Conservation (phyloP, 2,888 invertebrate species). For the Synergus itoensis region DNA sequence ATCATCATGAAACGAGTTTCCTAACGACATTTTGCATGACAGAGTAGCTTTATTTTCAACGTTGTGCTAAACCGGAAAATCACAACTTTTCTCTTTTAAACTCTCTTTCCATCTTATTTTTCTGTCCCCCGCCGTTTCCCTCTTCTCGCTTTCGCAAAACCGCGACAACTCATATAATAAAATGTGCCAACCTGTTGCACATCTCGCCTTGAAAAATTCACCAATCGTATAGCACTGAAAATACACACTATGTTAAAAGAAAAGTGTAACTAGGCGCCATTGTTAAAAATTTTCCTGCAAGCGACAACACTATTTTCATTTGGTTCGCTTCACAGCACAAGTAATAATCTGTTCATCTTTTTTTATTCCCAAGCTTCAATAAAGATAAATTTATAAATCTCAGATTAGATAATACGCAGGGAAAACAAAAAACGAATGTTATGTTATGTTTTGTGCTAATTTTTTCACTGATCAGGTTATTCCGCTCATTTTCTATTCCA, state of each 20-base stretch:
- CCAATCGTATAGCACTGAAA: not conserved
- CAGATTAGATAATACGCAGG: too few relatives aligned
- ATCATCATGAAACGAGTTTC: not conserved
- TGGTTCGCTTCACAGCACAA: not conserved
- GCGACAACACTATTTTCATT: not conserved
- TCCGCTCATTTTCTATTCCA: too few relatives aligned
- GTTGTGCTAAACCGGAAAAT: not conserved
- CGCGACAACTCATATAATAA: slow-evolving; percentile 21
- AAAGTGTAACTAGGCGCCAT: not conserved
- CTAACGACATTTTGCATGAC: not conserved
- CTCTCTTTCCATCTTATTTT: slow-evolving; percentile 22
- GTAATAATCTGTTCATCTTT: not conserved
- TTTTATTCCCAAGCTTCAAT: too few relatives aligned
- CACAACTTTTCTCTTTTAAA: slow-evolving; percentile 28
- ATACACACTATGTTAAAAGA: slow-evolving; percentile 2
- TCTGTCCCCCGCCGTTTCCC: not conserved
- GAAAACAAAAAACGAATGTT: too few relatives aligned
- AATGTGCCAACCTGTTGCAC: slow-evolving; percentile 37
- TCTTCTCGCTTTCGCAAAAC: slow-evolving; percentile 8
- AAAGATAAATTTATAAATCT: too few relatives aligned
- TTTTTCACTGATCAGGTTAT: too few relatives aligned
- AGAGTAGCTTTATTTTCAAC: slow-evolving; percentile 14
- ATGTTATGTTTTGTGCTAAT: too few relatives aligned
- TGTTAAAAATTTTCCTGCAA: not conserved
- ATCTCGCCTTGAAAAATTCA: slow-evolving; percentile 30